phyloP scores from a whole-genome alignment of 2,797 vertebrate species.

The Triplophysa bombifrons region DNA sequence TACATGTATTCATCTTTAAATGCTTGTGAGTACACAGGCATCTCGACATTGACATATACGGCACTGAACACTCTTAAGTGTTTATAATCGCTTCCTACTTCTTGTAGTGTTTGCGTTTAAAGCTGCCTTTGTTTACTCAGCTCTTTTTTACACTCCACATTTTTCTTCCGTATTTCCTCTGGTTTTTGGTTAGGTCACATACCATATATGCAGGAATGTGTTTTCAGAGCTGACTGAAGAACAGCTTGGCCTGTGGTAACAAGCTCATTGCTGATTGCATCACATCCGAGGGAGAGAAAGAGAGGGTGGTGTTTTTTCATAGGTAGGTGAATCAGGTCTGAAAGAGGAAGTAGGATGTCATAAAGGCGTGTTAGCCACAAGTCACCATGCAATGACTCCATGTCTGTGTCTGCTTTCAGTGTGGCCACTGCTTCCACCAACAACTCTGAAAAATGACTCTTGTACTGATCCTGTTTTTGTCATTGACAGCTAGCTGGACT shows the following conservation, averaged over 20 bases:
- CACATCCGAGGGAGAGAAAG: conserved; percentile 66
- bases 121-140: conserved; percentile 36
- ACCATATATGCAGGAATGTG: conserved; percentile 74
- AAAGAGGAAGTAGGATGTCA: conserved; percentile 79
- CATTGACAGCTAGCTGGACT: conserved; percentile 47
- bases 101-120: conserved; percentile 21
- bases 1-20: too few species aligned
- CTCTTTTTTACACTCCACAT: conserved; percentile 27
- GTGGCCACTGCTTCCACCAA: conserved; percentile 24
- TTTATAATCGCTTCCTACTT: conserved; percentile 20
- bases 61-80: not conserved
- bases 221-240: conserved; percentile 62
- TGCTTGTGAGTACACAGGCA: not conserved
- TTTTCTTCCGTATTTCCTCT: conserved; percentile 5
- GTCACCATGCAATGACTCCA: conserved; percentile 26
- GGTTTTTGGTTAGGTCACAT: conserved; percentile 59
- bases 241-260: conserved; percentile 76
- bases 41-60: not conserved
- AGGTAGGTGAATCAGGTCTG: conserved; percentile 67
- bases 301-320: conserved; percentile 30
- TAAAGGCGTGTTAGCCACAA: conserved; percentile 54
- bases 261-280: conserved; percentile 77
- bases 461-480: conserved; percentile 48
- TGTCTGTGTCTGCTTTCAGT: conserved; percentile 35
- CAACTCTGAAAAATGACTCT: conserved; percentile 57